Evolutionary conservation across 2,113 vertebrate species (phyloP), one percentile per base, ranked within the genome.

Genomic region (Phoenicopterus ruber): DNA sequence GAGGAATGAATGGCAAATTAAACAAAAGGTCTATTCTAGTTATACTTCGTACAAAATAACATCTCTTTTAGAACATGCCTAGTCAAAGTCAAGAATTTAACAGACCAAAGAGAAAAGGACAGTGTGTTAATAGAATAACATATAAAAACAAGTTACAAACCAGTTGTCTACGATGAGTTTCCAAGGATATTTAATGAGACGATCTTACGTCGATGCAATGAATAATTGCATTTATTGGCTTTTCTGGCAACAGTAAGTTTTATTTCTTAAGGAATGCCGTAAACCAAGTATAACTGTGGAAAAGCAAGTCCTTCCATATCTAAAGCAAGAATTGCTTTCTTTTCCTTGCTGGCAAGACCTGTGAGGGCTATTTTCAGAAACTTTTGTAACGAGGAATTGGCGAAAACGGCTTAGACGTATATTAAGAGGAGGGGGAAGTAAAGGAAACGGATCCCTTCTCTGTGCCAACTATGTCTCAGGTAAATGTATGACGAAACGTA

Each of bases 401-500:
- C 5, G 1, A 29, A 62, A 74, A 31, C 2, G 1, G 3, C 47
- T 80, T 70, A 34, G 17, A 63, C 34, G 11, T 10, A 1, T 5
- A 8, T 61, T 9, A 42, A 20, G 67, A 70, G 54, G 31, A 49
- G 42, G 13, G 34, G 34, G 42, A 20, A 42, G 36, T 31, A 1
- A 0, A 66, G 58, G 13, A 17, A 38, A 25, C 4, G 21, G 42
- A 34, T 74, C 26, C 19, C 14, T 82, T 58, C 73, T 52, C 34
- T 42, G 31, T 34, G 47, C 34, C 78, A 50, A 18, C 40, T 11
- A 5, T 2, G 2, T 32, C 38, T 71, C 77, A 71, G 73, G 59
- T 62, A 79, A 76, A 69, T 1, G 4, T 17, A 10, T 0, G 21
- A 21, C 1, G 1, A 18, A 46, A 13, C 2, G 0, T 3, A 15